Evolutionary conservation across 2,888 invertebrate species (phyloP), one percentile per base, ranked within the genome.

Genomic region (Ferrisia virgata): DNA sequence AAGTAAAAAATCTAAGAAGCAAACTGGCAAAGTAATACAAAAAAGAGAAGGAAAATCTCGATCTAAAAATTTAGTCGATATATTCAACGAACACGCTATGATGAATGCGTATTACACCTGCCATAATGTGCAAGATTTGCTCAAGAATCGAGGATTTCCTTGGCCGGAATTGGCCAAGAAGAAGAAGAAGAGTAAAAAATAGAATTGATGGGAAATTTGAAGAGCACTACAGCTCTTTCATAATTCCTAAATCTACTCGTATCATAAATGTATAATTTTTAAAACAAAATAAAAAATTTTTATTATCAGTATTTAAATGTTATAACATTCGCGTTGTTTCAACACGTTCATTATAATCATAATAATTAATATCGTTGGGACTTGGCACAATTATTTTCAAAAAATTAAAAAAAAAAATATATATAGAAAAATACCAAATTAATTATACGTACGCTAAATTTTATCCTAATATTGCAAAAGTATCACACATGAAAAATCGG

Each of bases 71-170:
- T 92, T 93, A 43, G 93, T 95, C 83, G 96, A 96, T 87, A 94
- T 96, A 87, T 92, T 96, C 87, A 95, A 95, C 86, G 95, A 95
- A 87, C 93, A 94, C 2, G 96, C 96, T 0, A 96, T 97, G 95
- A 94, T 96, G 86, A 97, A 97, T 88, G 96, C 97, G 0, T 97
- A 97, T 88, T 95, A 95, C 87, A 95, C 95, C 0, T 97, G 97
- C 86, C 97, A 97, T 88, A 96, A 96, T 88, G 94, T 96, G 0
- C 96, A 96, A 89, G 96, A 97, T 88, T 91, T 97, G 11, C 89
- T 97, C 15, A 93, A 93, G 87, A 93, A 93, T 53, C 91, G 97
- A 86, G 97, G 97, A 0, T 97, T 97, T 88, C 93, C 94, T 39
- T 96, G 96, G 92, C 94, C 95, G 0, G 95, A 95, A 86, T 94